Evolutionary conservation across 2,888 invertebrate genomes (phyloP), one percentile per base, ranked within the genome.

Genomic region (Leptogaster cylindrica): DNA sequence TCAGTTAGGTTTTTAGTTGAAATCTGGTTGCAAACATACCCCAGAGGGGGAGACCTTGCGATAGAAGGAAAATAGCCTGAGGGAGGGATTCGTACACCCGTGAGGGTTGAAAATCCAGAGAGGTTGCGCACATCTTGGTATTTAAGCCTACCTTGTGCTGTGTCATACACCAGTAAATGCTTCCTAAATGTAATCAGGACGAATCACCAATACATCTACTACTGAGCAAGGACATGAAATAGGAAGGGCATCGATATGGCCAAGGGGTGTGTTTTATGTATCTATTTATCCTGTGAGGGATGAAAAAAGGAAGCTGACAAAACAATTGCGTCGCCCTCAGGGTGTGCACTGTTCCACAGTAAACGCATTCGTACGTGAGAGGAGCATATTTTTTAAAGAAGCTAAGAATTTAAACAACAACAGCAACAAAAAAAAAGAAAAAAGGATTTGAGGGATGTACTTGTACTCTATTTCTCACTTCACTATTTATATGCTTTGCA

Each of bases 1-100:
- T n/a, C n/a, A n/a, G n/a, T n/a, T n/a, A n/a, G n/a, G n/a, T n/a
- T n/a, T n/a, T n/a, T 14, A 39, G 10, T 12, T 14, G 4, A 41
- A n/a, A 41, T 41, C 41, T 41, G 41, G 14, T 39, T 41, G 14
- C 14, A 18, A 41, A 41, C 41, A 18, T 41, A 41, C 18, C 16
- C 41, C 41, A 41, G n/a, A 41, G 41, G 41, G 63, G 63, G 16
- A 70, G 70, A 68, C 70, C 67, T 67, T 69, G 51, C 50, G 61
- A 69, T 67, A 70, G 18, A 41, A 18, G 18, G 70, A 68, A 71
- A 71, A 71, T 51, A 71, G 68, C 70, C 71, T 20, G 68, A 67
- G 65, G 71, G 71, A 68, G 71, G 71, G 71, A 68, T 71, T 70
- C 70, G 64, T 70, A 66, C 20, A 46, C 67, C 70, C 71, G 70